Conservation (phyloP, 2,888 invertebrate genomes). For the Folsomia candida region DNA sequence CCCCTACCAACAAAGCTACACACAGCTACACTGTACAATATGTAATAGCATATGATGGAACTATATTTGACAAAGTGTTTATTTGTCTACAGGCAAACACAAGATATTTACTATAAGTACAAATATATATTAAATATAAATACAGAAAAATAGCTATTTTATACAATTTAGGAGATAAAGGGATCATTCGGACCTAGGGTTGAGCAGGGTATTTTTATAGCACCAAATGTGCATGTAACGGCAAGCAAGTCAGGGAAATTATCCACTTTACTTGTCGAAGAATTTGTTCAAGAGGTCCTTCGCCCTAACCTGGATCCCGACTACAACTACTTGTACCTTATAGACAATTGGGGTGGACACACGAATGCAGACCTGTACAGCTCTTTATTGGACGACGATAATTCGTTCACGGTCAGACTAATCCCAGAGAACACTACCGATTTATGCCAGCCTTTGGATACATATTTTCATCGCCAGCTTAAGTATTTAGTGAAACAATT, state of each 20-base stretch:
- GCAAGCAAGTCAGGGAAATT: constrained; percentile 11
- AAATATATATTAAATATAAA: not conserved
- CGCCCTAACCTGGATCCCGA: not conserved
- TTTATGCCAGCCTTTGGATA: too few relatives aligned
- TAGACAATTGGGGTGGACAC: constrained; percentile 20
- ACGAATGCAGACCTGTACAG: not conserved
- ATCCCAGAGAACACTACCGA: constrained; percentile 11
- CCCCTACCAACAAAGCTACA: constrained; percentile 12
- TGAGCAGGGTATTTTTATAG: not conserved
- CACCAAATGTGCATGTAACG: constrained; percentile 7
- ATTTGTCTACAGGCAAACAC: constrained; percentile 4
- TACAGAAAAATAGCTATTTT: not conserved
- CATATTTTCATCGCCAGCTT: constrained; percentile 12
- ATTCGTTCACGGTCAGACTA: not conserved
- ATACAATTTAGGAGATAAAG: not conserved
- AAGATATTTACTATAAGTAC: not conserved
- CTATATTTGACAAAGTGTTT: too few relatives aligned
- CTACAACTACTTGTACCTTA: not conserved
- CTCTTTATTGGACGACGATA: not conserved
- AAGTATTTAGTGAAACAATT: too few relatives aligned
- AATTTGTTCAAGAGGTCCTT: constrained; percentile 13
- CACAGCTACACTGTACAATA: too few relatives aligned
- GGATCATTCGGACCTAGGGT: constrained; percentile 10
- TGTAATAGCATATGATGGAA: constrained; percentile 8
- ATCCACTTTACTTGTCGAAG: not conserved